Percentiles rank a stretch among this genome's conserved stretches.
These are phyloP conservation scores for Aspidiotus destructor DNA, from an alignment of 2,888 invertebrate species.

Conservation along the genomic window DNA sequence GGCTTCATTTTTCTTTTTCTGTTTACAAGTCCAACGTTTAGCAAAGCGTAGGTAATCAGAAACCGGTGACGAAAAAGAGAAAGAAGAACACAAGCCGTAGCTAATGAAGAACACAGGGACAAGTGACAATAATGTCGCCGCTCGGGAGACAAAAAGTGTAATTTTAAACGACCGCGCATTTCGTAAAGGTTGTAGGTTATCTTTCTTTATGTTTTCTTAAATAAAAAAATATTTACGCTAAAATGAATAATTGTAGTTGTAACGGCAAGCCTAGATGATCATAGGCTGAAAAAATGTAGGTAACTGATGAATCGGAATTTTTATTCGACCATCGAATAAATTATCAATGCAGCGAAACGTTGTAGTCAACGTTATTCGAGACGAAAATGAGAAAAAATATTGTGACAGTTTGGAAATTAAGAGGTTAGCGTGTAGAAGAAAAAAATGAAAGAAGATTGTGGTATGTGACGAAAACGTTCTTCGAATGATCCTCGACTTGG, in stretches of 20 bases:
- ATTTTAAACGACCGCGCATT: not conserved
- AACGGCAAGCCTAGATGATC: no score
- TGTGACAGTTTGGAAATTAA: not conserved
- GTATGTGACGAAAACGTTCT: constrained; percentile 1
- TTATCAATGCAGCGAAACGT: not conserved
- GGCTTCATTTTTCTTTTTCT: not conserved
- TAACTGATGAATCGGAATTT: not conserved
- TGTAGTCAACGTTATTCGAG: not conserved
- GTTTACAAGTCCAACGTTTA: not conserved
- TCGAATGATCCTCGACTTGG: not conserved
- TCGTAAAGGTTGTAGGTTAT: not conserved
- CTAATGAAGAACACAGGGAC: not conserved
- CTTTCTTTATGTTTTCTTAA: not conserved
- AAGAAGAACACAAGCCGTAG: not conserved
- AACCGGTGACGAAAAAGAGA: not conserved
- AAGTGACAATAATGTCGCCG: no score
- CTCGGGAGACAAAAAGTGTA: not conserved
- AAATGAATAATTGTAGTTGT: not conserved
- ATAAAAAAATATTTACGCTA: not conserved
- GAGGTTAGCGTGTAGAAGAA: not conserved
- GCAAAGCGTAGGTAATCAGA: not conserved
- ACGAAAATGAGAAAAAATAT: not conserved
- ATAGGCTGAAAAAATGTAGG: not conserved
- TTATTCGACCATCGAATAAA: constrained; percentile 4
- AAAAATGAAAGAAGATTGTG: not conserved